phyloP scores from a whole-genome alignment of 2,113 vertebrate genomes.

The Empidonax alnorum region DNA sequence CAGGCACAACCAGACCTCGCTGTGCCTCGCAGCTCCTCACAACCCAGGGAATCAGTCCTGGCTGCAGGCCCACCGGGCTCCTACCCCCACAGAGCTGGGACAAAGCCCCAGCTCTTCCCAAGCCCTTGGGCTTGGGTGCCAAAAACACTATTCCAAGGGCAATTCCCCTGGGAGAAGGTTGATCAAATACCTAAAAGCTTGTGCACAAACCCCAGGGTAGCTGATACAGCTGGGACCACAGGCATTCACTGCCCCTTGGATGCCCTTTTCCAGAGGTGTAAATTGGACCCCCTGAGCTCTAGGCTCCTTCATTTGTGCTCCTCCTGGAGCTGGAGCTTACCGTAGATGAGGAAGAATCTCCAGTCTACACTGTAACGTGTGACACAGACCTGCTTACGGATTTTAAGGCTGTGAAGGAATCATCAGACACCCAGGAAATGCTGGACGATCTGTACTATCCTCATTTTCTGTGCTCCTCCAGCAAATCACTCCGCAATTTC shows the following conservation, averaged over 20 bases:
- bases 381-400: not conserved
- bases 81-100: rapidly evolving
- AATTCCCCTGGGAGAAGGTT: not conserved
- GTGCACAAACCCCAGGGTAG: rapidly evolving
- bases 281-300: not conserved
- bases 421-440: not conserved
- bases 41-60: too few species aligned
- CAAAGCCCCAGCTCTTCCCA: not conserved
- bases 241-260: rapidly evolving
- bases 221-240: rapidly evolving
- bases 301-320: not conserved
- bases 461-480: not conserved
- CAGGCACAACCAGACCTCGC: rapidly evolving
- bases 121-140: too few species aligned
- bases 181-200: not conserved
- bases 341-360: not conserved
- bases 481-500: not conserved
- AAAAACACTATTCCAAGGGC: not conserved
- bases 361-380: not conserved
- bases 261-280: not conserved
- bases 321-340: not conserved
- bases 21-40: not conserved
- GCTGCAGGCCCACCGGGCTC: rapidly evolving
- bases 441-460: not conserved
- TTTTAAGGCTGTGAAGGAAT: not conserved